Evolutionary conservation across 2,113 vertebrate genomes (phyloP).

Genomic region (Tylochromis polylepis): DNA sequence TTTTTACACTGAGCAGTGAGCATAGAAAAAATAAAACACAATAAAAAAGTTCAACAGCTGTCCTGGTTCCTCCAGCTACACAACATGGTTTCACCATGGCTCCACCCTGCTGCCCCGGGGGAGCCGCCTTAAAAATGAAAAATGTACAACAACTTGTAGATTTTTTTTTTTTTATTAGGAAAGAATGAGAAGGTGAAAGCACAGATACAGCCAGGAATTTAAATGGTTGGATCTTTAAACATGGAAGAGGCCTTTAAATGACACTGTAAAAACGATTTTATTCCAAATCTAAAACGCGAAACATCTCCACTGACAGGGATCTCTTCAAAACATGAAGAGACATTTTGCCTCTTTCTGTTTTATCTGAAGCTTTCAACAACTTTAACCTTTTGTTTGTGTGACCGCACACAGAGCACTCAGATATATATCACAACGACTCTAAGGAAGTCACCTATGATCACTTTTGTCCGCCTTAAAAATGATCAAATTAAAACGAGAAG

Average conservation of each 20-base stretch:
- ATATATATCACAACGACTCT: not conserved
- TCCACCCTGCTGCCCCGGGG: not conserved
- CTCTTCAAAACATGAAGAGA: not conserved
- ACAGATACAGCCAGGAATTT: not conserved
- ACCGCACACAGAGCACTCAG: not conserved
- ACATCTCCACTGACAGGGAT: fast-evolving
- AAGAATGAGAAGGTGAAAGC: not conserved
- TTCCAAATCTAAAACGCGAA: not conserved
- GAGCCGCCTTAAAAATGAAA: not conserved
- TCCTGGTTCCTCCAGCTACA: not conserved
- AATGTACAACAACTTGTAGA: not conserved
- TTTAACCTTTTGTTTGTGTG: not conserved
- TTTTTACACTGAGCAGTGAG: not conserved
- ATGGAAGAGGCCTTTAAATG: not conserved
- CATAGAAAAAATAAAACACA: no score
- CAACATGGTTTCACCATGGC: no score
- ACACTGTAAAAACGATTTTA: not conserved
- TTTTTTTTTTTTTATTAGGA: fast-evolving
- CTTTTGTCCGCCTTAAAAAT: not conserved
- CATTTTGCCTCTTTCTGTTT: not conserved
- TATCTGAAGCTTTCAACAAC: not conserved
- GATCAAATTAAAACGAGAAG: not conserved
- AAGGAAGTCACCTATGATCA: not conserved
- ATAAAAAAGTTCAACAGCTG: not conserved
- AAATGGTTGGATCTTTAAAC: not conserved